phyloP scores from a whole-genome alignment of 2,797 vertebrate genomes.

The Microcaecilia unicolor region DNA sequence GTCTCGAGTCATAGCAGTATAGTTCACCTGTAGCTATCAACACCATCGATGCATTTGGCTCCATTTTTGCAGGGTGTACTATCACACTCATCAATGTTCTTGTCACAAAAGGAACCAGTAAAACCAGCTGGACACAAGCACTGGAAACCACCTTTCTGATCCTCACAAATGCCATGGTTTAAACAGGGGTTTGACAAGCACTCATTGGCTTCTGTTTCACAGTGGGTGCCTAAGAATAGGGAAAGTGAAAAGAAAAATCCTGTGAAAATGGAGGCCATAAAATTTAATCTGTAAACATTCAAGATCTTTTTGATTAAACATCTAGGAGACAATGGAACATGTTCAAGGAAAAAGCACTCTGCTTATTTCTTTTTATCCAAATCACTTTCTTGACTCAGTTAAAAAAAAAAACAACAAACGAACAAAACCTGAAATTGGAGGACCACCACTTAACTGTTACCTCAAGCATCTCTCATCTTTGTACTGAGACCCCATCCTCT shows the following conservation, averaged over 20 bases:
- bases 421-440: too few species aligned
- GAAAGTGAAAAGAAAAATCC: background rate
- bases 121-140: slow-evolving; percentile 80
- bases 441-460: too few species aligned
- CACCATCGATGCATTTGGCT: slow-evolving; percentile 73
- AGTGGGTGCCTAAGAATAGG: slow-evolving; percentile 61
- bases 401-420: too few species aligned
- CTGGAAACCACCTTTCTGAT: slow-evolving; percentile 67
- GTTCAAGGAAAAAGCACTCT: too few species aligned
- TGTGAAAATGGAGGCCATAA: background rate
- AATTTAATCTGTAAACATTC: background rate
- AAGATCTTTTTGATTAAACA: background rate
- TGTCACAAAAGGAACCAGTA: slow-evolving; percentile 74
- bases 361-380: too few species aligned
- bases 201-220: slow-evolving; percentile 85
- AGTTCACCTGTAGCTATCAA: slow-evolving; percentile 84
- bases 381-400: too few species aligned
- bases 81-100: slow-evolving; percentile 80
- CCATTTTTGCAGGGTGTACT: slow-evolving; percentile 85
- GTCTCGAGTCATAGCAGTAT: too few species aligned
- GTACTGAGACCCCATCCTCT: too few species aligned
- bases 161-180: slow-evolving; percentile 77
- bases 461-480: too few species aligned
- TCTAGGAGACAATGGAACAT: too few species aligned
- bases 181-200: slow-evolving; percentile 81